These are phyloP conservation scores for Rallus limicola DNA, from an alignment of 2,113 vertebrate species.

Conservation along the genomic window DNA sequence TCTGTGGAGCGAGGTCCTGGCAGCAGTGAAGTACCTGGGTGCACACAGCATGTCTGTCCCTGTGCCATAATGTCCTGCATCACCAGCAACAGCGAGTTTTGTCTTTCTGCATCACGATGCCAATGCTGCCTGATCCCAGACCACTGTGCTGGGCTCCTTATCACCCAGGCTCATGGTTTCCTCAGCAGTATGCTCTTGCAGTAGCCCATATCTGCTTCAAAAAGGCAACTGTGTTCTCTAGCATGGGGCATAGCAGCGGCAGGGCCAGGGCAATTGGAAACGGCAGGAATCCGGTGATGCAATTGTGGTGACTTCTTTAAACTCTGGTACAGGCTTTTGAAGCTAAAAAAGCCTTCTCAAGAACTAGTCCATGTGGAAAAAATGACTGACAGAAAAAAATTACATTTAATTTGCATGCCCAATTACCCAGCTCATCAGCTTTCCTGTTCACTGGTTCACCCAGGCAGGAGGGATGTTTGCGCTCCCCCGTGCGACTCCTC, in stretches of 20 bases:
- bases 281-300: neutral
- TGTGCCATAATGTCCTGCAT: fast-evolving
- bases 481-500: fast-evolving
- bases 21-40: neutral
- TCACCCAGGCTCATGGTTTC: neutral
- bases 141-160: neutral
- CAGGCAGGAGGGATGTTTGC: neutral
- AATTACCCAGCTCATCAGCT: neutral
- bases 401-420: neutral
- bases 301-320: neutral
- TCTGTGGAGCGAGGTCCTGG: fast-evolving
- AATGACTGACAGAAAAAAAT: neutral
- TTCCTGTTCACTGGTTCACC: neutral
- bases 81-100: neutral
- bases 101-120: neutral
- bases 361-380: neutral
- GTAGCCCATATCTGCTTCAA: neutral
- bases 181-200: fast-evolving
- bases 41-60: neutral
- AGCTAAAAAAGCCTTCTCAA: neutral
- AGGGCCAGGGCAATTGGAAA: neutral
- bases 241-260: neutral
- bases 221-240: fast-evolving
- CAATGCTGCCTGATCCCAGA: neutral
- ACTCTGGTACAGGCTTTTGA: neutral